Base-by-base conservation (phyloP, 2,113 vertebrate genomes). In the Garra rufa region DNA sequence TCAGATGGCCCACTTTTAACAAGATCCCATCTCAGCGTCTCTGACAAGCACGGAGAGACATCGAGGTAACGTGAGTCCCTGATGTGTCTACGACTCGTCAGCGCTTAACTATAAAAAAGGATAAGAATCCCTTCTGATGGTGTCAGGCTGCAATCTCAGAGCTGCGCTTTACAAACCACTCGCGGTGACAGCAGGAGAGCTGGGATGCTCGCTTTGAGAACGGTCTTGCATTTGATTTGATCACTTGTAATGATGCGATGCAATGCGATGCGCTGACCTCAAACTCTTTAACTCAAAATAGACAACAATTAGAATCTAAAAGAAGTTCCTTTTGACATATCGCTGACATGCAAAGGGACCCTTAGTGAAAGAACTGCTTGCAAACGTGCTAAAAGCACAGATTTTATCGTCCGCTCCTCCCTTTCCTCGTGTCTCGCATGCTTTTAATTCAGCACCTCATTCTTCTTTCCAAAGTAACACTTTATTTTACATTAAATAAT, bases 401-500 rank as follows among this genome's bases (percentile, higher is more conserved):
- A 28, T 79, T 79, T 46, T 26, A 46, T 63, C 57, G 28, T 59
- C 19, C 69, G 21, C 70, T 73, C 82, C 46, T 44, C 88, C 78
- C 83, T 74, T 89, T 89, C 85, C 87, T 30, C n/a, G 24, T 3
- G 19, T 34, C 21, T 63, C 21, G 15, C 76, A 75, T 67, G 9
- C 52, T 84, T 26, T 82, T 57, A 46, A 78, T 19, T 44, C 61
- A 76, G 17, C 43, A 50, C 59, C 71, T 69, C 41, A 65, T 71
- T 69, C 17, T 48, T 74, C 85, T 85, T 89, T 87, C 85, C 83
- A 85, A 79, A 88, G 78, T 84, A 92, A 85, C 83, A 78, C 88
- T 88, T 91, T 93, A 88, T 91, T 90, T 91, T 89, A 90, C 86
- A 93, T 88, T 85, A 63, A 46, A 75, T 91, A 93, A 93, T 93